Base-by-base conservation (phyloP, 2,797 vertebrate species). In the Hypotaenidia philippensis region DNA sequence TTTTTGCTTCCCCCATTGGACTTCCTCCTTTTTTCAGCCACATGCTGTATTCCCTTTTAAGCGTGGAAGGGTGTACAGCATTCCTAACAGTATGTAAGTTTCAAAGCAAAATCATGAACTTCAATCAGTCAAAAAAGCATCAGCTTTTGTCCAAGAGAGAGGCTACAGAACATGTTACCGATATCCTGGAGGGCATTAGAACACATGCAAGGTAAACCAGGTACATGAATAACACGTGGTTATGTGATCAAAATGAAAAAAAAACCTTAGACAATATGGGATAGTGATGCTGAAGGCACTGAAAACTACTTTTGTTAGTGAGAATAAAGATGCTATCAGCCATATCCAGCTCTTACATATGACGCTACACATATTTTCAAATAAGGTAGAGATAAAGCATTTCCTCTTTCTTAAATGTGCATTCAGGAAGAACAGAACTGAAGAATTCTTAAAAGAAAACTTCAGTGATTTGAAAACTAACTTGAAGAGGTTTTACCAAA, bases 11-110 rank as follows among this genome's bases (percentile, higher is more conserved):
- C 1, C 3, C 10, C 2, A 0, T 4, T 49, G 8, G 78, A 63
- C 31, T 82, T 89, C 70, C 63, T 65, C 85, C 56, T 79, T 66
- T 92, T 94, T 95, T 88, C 63, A 91, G 45, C 36, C 90, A 96
- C 78, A 95, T 83, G 63, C 71, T 79, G 13, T 22, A 69, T 47
- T 44, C 22, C 18, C 38, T 68, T 57, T 7, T 11, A 34, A 59
- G 26, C 14, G 5, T 38, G 25, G 8, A 80, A 44, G 9, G 20
- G 15, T 32, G 63, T 15, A 53, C 5, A 69, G n/a, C 26, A 57
- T 25, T 90, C 25, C n/a, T 68, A 79, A 57, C 8, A 52, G 25
- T 32, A 72, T 45, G 66, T 82, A 34, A 65, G 16, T 38, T 84
- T 59, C 44, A 47, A 92, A 87, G 38, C 34, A 84, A 87, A 90